phyloP scores from a whole-genome alignment of 2,797 vertebrate genomes.

The Helarctos malayanus region DNA sequence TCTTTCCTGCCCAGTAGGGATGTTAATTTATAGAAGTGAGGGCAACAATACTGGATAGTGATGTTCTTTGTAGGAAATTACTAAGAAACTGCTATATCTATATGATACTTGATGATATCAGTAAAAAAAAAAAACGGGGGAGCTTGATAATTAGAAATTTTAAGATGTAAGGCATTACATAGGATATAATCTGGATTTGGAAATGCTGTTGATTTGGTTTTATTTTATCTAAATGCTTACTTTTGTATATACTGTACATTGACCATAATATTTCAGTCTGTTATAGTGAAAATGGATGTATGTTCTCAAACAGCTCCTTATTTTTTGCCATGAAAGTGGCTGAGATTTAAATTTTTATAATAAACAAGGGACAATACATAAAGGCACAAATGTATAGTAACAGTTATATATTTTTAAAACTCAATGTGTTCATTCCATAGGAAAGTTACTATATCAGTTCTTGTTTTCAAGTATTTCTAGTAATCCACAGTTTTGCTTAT shows the following conservation, averaged over 20 bases:
- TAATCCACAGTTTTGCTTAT: not conserved
- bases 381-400: not conserved
- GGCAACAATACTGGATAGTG: not conserved
- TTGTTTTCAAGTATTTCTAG: slow-evolving; percentile 30
- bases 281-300: not conserved
- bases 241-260: not conserved
- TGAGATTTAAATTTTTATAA: slow-evolving; percentile 29
- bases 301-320: not conserved
- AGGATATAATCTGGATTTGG: not conserved
- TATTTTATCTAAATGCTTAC: slow-evolving; percentile 8
- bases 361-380: not conserved
- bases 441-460: not conserved
- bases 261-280: not conserved
- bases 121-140: not conserved
- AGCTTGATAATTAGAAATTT: not conserved
- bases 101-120: not conserved
- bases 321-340: not conserved
- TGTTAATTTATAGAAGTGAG: not conserved
- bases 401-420: not conserved
- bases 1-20: not conserved
- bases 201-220: not conserved
- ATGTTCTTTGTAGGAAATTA: slow-evolving; percentile 9
- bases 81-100: not conserved
- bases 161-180: not conserved
- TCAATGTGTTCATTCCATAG: not conserved